Percentiles rank a stretch among this genome's conserved stretches.
phyloP scores from a whole-genome alignment of 2,888 invertebrate genomes.

The Xiphydria camelus region DNA sequence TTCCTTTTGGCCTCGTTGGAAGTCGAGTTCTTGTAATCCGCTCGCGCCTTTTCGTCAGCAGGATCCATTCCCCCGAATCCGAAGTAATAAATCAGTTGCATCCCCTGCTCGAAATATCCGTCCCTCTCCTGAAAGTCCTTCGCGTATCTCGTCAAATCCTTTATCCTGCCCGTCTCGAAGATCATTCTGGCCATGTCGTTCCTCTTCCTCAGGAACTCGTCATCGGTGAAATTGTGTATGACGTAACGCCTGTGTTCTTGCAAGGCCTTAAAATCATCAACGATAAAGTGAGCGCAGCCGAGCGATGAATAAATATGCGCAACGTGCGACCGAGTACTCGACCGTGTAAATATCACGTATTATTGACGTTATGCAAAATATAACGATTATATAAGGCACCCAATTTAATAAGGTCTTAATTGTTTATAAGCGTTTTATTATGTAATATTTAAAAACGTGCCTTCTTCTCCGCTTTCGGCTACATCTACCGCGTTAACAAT shows the following conservation, averaged over 20 bases:
- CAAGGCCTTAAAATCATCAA: slow-evolving; percentile 44
- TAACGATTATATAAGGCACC: no score
- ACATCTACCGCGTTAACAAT: no score
- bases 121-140: slow-evolving; percentile 46
- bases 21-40: background rate
- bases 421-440: no score
- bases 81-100: slow-evolving; percentile 51
- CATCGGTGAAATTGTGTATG: slow-evolving; percentile 49
- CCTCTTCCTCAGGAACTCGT: slow-evolving; percentile 43
- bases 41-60: slow-evolving; percentile 2
- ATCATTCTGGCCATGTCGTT: slow-evolving; percentile 42
- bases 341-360: no score
- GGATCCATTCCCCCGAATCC: slow-evolving; percentile 39
- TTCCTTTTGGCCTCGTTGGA: slow-evolving; percentile 28
- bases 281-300: no score
- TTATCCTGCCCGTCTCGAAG: slow-evolving; percentile 36
- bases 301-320: no score
- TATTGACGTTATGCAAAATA: no score
- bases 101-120: slow-evolving; percentile 52
- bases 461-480: no score
- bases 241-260: slow-evolving; percentile 39
- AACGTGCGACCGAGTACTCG: no score
- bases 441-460: no score
- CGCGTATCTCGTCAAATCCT: slow-evolving; percentile 48
- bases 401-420: no score